Percentiles rank a stretch among this genome's conserved stretches.
These are phyloP conservation scores for Scolopax rusticola DNA, from an alignment of 2,797 vertebrate species.

Conservation along the genomic window DNA sequence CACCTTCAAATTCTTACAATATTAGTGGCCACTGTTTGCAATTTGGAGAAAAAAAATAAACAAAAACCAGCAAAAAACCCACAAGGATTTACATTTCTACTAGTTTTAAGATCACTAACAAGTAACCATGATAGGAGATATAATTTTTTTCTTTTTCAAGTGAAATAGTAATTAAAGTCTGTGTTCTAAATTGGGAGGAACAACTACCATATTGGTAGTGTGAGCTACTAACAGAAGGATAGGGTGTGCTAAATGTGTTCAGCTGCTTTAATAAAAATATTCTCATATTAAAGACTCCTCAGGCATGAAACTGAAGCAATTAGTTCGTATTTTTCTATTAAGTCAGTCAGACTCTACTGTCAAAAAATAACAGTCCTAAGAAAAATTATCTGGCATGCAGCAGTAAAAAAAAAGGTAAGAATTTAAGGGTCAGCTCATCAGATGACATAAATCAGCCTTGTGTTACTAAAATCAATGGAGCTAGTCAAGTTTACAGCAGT, in stretches of 20 bases:
- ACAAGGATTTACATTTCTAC: not conserved
- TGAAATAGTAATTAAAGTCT: not conserved
- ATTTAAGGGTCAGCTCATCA: not conserved
- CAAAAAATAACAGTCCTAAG: not conserved
- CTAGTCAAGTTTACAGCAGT: not conserved
- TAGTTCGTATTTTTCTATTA: conserved; percentile 11
- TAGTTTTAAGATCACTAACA: not conserved
- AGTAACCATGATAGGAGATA: not conserved
- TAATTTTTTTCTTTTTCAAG: not conserved
- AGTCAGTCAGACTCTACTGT: not conserved
- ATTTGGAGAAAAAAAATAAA: not conserved
- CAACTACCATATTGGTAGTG: not conserved
- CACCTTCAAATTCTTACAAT: not conserved
- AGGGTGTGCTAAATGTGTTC: not conserved
- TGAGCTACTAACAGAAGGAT: not conserved
- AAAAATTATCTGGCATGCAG: not conserved
- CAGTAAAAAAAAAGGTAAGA: not conserved
- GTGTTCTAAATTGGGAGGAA: not conserved
- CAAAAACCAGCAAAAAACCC: not conserved
- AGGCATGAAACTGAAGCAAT: not conserved
- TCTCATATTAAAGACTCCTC: not conserved
- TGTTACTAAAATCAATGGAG: not conserved
- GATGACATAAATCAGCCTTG: not conserved
- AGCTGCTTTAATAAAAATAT: not conserved
- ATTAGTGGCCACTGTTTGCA: not conserved